A percentile compares a stretch with the other conserved stretches of the same genome.
These are phyloP conservation scores for Pygoscelis adeliae DNA, from an alignment of 2,113 vertebrate genomes.

Conservation along the genomic window DNA sequence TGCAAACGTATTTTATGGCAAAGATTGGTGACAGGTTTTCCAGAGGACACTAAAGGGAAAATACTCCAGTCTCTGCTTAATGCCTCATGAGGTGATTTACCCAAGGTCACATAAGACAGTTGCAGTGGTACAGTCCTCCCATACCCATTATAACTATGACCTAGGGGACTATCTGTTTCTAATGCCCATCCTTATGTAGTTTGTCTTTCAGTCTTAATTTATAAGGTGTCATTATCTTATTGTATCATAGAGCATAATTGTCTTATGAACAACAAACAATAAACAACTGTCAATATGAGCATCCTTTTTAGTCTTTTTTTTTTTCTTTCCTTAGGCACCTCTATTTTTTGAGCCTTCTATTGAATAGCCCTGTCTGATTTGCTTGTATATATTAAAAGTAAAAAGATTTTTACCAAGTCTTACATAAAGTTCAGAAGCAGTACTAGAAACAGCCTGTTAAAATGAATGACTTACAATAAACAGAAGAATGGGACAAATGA, in stretches of 20 bases:
- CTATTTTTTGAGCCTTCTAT: background rate
- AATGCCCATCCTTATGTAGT: too few species aligned
- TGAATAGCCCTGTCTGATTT: background rate
- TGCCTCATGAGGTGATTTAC: background rate
- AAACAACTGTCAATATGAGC: background rate
- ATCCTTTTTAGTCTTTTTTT: background rate
- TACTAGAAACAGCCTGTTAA: background rate
- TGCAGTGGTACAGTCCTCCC: background rate
- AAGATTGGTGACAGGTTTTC: background rate
- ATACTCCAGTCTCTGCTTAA: background rate
- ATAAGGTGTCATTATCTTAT: background rate
- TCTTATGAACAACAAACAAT: background rate
- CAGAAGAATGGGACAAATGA: slow-evolving; percentile 15
- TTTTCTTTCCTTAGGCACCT: background rate
- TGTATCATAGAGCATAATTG: background rate
- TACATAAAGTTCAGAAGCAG: background rate
- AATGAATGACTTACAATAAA: slow-evolving; percentile 1
- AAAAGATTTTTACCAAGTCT: background rate
- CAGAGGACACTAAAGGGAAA: background rate
- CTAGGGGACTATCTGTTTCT: background rate
- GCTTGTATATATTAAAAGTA: background rate
- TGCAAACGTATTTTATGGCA: background rate
- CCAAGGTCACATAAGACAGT: background rate
- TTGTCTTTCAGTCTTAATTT: background rate
- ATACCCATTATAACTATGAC: background rate